phyloP scores from a whole-genome alignment of 1,140 invertebrate species.

The Trichoplusia ni region DNA sequence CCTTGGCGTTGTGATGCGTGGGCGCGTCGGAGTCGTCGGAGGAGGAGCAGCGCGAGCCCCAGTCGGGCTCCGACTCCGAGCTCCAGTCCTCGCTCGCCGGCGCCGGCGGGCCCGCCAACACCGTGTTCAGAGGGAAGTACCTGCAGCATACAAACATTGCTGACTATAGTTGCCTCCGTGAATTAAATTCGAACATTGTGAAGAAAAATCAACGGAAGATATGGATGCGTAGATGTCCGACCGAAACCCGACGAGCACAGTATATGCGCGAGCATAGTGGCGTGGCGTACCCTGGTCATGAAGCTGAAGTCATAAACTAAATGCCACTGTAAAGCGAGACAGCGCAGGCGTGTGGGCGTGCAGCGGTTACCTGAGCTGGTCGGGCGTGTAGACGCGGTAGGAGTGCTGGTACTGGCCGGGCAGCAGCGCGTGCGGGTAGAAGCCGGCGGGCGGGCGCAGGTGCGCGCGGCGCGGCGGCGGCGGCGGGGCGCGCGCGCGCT shows the following conservation, averaged over 20 bases:
- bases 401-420: conserved; percentile 96
- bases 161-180: not conserved
- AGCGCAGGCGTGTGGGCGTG: too few species aligned
- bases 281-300: too few species aligned
- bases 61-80: conserved; percentile 66
- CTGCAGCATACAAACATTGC: conserved; percentile 45
- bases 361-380: conserved; percentile 83
- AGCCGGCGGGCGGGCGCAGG: conserved; percentile 86
- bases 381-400: conserved; percentile 86
- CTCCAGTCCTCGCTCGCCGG: conserved; percentile 54
- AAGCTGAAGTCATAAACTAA: too few species aligned
- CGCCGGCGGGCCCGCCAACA: conserved; percentile 85
- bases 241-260: too few species aligned
- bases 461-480: conserved; percentile 47
- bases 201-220: too few species aligned
- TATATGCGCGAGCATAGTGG: too few species aligned
- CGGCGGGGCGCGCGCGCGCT: conserved; percentile 82
- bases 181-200: too few species aligned
- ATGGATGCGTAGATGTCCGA: too few species aligned
- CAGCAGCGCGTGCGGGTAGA: conserved; percentile 95
- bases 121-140: conserved; percentile 94
- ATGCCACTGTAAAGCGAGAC: not conserved
- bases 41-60: conserved; percentile 52
- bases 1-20: conserved; percentile 58
- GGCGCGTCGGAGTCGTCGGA: conserved; percentile 56